Conservation (phyloP, 2,888 invertebrate genomes). For the Caenorhabditis drosophilae region DNA sequence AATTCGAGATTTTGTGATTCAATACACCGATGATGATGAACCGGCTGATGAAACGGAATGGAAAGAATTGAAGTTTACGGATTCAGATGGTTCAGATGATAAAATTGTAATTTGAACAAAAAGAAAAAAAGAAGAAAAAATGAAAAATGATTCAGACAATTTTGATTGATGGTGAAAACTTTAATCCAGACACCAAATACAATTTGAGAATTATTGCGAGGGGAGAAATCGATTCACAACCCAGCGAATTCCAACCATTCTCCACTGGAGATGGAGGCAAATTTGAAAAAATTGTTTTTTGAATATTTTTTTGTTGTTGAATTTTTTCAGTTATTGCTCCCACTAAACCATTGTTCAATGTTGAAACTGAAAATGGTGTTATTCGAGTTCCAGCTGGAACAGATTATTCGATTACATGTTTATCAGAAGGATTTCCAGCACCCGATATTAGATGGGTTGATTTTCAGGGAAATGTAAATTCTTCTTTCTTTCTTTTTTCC, state of each 20-base stretch:
- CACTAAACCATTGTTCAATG: constrained; percentile 61
- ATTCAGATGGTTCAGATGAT: constrained; percentile 55
- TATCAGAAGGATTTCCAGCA: constrained; percentile 62
- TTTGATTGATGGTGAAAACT: constrained; percentile 65
- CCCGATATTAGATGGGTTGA: constrained; percentile 67
- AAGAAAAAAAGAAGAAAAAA: neutral
- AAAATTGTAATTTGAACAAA: constrained; percentile 15
- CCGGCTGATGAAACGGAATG: constrained; percentile 61
- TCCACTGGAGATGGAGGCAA: constrained; percentile 65
- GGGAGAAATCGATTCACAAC: constrained; percentile 64
- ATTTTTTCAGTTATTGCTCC: constrained; percentile 60
- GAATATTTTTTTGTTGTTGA: no score
- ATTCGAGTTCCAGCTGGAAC: constrained; percentile 66
- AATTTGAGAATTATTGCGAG: constrained; percentile 60
- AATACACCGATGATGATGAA: constrained; percentile 65
- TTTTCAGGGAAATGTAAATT: constrained; percentile 60
- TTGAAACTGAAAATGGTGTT: constrained; percentile 57
- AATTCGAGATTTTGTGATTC: constrained; percentile 61
- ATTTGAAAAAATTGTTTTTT: no score
- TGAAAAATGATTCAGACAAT: constrained; percentile 28
- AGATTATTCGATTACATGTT: constrained; percentile 55
- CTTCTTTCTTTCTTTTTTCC: no score
- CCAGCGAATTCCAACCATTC: constrained; percentile 54
- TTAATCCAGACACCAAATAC: constrained; percentile 67
- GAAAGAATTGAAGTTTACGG: constrained; percentile 63